A percentile compares a stretch with the other conserved stretches of the same genome.
Conservation (phyloP, 2,113 vertebrate genomes). For the Elachura formosa region DNA sequence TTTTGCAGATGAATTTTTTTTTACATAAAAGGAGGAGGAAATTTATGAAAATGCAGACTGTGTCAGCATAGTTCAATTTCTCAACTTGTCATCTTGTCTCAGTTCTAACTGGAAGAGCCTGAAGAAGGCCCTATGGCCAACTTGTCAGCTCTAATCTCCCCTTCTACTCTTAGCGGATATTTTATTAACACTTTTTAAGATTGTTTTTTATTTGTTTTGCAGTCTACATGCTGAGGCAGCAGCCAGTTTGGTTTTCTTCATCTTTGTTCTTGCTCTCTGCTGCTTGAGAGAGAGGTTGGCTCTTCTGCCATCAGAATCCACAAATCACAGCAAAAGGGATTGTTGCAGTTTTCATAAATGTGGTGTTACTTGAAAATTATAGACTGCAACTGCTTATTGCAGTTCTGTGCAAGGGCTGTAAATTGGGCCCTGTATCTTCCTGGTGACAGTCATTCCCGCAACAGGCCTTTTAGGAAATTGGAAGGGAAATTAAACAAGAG, state of each 20-base stretch:
- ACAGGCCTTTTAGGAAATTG: slow-evolving; percentile 50
- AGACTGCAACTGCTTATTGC: slow-evolving; percentile 31
- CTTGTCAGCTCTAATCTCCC: slow-evolving; percentile 66
- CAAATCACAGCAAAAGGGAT: background rate
- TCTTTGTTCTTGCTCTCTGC: background rate
- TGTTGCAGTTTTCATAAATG: slow-evolving; percentile 37
- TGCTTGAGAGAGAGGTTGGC: slow-evolving; percentile 2
- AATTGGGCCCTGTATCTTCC: background rate
- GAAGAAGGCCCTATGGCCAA: slow-evolving; percentile 59
- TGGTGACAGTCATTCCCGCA: slow-evolving; percentile 13
- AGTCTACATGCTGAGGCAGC: slow-evolving; percentile 44
- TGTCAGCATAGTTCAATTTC: slow-evolving; percentile 45
- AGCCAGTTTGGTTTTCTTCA: slow-evolving; percentile 32
- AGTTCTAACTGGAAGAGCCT: slow-evolving; percentile 29
- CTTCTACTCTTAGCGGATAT: slow-evolving; percentile 27
- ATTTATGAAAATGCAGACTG: background rate
- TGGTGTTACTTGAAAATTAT: slow-evolving; percentile 11
- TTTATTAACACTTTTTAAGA: slow-evolving; percentile 46
- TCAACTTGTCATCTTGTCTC: slow-evolving; percentile 39
- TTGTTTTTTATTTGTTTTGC: slow-evolving; percentile 24
- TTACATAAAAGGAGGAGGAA: background rate
- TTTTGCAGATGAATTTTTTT: background rate
- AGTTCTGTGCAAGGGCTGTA: background rate
- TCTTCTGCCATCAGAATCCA: background rate
- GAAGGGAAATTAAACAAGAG: slow-evolving; percentile 50